Base-by-base conservation (phyloP, 2,888 invertebrate genomes). In the Oligia strigilis region DNA sequence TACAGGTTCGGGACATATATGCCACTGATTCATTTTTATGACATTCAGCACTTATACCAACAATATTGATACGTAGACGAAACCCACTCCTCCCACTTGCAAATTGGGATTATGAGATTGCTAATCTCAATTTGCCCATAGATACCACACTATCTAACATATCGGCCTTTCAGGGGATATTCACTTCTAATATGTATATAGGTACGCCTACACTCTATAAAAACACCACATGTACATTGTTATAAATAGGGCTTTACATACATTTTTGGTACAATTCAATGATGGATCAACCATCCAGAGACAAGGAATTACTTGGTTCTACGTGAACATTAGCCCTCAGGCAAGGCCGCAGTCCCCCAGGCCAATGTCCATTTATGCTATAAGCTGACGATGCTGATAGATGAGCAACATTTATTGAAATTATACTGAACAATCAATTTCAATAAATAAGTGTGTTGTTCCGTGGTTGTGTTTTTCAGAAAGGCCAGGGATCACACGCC, bases 91-190 rank as follows among this genome's bases (percentile, higher is more conserved):
- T 40, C 36, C 73, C 74, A 76, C 69, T 67, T 46, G 23, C 40
- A 72, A 66, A 83, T 83, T 81, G 17, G 67, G 62, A 69, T 82
- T 58, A 79, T n/a, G 43, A 62, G 79, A 84, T 79, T 73, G 64
- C 64, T 84, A 73, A 84, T 84, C 62, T 73, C 55, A 72, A 58
- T 79, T 49, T 80, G 29, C 19, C 19, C 69, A 58, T 64, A 46
- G 11, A 46, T 46, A 80, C 29, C 73, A n/a, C 43, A 58, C 64
- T 83, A 79, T 82, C 84, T 60, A 29, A 70, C 23, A 13, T 78
- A 72, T 84, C 58, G 23, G 74, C 52, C 9, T 14, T 70, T 60
- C 72, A 64, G 43, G 23, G 55, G 52, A 65, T 70, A 64, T 72
- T 29, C 19, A 58, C 17, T n/a, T 58, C 40, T 60, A 72, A 2